Base-by-base conservation (phyloP, 2,797 vertebrate genomes). In the Coranthus polyacanthus region DNA sequence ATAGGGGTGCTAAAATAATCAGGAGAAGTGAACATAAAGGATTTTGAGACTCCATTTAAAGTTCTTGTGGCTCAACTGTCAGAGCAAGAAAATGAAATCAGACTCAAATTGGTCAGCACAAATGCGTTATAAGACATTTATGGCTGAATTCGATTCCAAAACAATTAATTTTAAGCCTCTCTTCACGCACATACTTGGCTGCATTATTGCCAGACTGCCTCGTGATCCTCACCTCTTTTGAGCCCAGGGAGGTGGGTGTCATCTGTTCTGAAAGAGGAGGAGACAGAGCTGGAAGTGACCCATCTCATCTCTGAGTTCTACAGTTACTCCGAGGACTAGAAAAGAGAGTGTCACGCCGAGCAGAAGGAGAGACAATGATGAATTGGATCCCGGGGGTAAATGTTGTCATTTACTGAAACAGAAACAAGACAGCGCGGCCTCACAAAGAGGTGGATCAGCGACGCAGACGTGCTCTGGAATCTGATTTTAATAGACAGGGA, bases 241-340 rank as follows among this genome's bases (percentile, higher is more conserved):
- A 56, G 46, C 29, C 13, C 24, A 36, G 44, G 38, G 63, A 72
- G 60, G 26, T 22, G 29, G 50, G 41, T 79, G 60, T 55, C 53
- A 47, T 26, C 5, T 51, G 54, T 44, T 49, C 39, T 41, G 20
- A 65, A 53, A 60, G 5, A 70, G 67, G 37, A 41, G 56, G 49
- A 67, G 51, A 70, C 46, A 56, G 20, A 18, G 47, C 17, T 74
- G 59, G 49, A 79, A 59, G 64, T 82, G 73, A 79, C 68, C 69
- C 59, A 22, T 46, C 61, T 60, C 37, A 52, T 34, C 22, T 57
- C 45, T 20, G 29, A 41, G 38, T 70, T 42, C 29, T 57, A 18
- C 3, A 56, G 34, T 55, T n/a, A 15, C n/a, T 57, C 49, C 1
- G 6, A 32, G 36, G 17, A 64, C 56, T 49, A 75, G 66, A 75